These are phyloP conservation scores for Microcebus ravelobensis DNA, from an alignment of 2,113 vertebrate species.

Conservation along the genomic window DNA sequence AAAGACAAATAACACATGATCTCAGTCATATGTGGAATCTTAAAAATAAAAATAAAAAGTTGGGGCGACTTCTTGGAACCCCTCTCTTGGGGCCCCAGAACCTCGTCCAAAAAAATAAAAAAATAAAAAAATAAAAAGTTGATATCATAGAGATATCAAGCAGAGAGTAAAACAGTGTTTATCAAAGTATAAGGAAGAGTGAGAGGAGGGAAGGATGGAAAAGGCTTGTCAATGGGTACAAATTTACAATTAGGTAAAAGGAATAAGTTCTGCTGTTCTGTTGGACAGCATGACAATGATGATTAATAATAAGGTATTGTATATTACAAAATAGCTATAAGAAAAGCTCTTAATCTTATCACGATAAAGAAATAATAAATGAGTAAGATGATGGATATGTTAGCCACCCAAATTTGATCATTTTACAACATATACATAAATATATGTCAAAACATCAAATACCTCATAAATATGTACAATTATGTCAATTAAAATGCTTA, in stretches of 20 bases:
- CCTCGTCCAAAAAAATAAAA: not conserved
- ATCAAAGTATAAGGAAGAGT: not conserved
- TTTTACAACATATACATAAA: not conserved
- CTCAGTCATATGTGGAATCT: not conserved
- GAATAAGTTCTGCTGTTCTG: not conserved
- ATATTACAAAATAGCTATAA: not conserved
- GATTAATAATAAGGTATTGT: not conserved
- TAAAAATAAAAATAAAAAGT: not conserved
- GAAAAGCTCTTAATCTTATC: not conserved
- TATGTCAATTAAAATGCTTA: not conserved
- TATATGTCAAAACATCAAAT: not conserved
- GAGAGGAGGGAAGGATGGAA: not conserved
- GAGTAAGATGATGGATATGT: not conserved
- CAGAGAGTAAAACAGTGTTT: not conserved
- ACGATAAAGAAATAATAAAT: not conserved
- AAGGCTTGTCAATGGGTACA: not conserved
- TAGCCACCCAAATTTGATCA: not conserved
- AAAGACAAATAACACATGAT: not conserved
- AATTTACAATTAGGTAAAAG: not conserved
- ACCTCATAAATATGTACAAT: not conserved
- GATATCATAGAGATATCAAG: not conserved
- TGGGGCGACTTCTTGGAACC: no score
- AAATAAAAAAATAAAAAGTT: not conserved
- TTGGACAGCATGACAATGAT: not conserved
- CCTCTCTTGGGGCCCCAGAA: no score